A percentile compares a stretch with the other conserved stretches of the same genome.
Evolutionary conservation across 2,888 invertebrate species (phyloP).

Genomic region (Aquatica leii): DNA sequence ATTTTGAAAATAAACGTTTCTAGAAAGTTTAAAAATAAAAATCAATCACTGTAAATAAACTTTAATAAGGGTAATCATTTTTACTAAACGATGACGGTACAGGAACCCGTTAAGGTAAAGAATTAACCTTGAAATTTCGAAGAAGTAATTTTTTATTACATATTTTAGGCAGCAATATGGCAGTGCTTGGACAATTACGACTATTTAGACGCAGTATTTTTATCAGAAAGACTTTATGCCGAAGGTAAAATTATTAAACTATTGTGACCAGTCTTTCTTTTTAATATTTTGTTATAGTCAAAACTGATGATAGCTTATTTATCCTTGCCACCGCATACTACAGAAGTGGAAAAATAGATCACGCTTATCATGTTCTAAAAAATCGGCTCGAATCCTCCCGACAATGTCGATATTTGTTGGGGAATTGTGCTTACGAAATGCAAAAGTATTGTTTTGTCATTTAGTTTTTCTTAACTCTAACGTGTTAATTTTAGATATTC

Average conservation of each 20-base stretch:
- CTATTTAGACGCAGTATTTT: conserved; percentile 94
- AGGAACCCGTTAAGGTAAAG: conserved; percentile 79
- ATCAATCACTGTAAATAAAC: neutral
- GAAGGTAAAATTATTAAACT: conserved; percentile 75
- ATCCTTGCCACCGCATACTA: conserved; percentile 95
- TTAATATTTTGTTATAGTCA: conserved; percentile 70
- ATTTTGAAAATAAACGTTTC: conserved; percentile 23
- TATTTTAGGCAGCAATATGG: conserved; percentile 95
- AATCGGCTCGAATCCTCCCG: conserved; percentile 79
- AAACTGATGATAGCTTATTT: conserved; percentile 90
- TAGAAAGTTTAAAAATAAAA: conserved; percentile 8
- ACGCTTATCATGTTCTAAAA: conserved; percentile 87
- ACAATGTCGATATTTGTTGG: conserved; percentile 88
- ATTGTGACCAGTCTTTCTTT: conserved; percentile 45
- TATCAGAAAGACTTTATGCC: conserved; percentile 93
- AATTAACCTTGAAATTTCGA: conserved; percentile 41
- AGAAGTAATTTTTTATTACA: conserved; percentile 25
- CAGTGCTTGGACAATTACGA: conserved; percentile 98
- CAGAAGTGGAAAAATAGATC: conserved; percentile 85
- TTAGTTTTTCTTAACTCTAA: too few relatives aligned
- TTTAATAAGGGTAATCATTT: conserved; percentile 4
- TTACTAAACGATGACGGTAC: conserved; percentile 68
- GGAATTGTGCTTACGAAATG: conserved; percentile 91
- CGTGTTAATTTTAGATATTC: conserved; percentile 65
- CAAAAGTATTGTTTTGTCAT: conserved; percentile 72